Evolutionary conservation across 2,113 vertebrate genomes (phyloP).

Genomic region (Isurus oxyrinchus): DNA sequence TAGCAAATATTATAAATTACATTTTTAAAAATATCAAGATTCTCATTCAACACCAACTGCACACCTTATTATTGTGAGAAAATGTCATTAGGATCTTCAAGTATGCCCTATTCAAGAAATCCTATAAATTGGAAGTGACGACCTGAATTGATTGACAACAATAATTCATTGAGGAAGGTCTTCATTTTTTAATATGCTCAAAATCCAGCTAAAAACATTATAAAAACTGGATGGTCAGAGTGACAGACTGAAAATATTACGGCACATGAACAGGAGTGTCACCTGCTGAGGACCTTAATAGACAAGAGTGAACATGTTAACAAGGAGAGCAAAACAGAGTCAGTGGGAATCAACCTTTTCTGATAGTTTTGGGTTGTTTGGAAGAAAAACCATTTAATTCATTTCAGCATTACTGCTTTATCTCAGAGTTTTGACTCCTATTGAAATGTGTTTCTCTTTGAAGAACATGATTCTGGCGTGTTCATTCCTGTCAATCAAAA

Average conservation of each 20-base stretch:
- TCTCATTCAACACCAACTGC: not conserved
- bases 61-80: not conserved
- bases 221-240: not conserved
- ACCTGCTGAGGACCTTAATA: not conserved
- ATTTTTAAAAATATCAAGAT: not conserved
- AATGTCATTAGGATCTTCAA: not conserved
- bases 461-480: not conserved
- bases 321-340: not conserved
- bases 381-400: not conserved
- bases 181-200: not conserved
- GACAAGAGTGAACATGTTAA: not conserved
- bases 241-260: not conserved
- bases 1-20: not conserved
- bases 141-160: not conserved
- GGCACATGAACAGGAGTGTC: not conserved
- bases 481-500: not conserved
- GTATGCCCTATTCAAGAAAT: not conserved
- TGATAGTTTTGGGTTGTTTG: not conserved
- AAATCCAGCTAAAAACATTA: not conserved
- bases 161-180: not conserved
- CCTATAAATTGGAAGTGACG: not conserved
- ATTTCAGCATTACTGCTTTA: not conserved
- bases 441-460: not conserved
- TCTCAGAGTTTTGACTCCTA: not conserved
- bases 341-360: not conserved